Base-by-base conservation (phyloP, 2,888 invertebrate genomes). In the Esperia sulphurella region DNA sequence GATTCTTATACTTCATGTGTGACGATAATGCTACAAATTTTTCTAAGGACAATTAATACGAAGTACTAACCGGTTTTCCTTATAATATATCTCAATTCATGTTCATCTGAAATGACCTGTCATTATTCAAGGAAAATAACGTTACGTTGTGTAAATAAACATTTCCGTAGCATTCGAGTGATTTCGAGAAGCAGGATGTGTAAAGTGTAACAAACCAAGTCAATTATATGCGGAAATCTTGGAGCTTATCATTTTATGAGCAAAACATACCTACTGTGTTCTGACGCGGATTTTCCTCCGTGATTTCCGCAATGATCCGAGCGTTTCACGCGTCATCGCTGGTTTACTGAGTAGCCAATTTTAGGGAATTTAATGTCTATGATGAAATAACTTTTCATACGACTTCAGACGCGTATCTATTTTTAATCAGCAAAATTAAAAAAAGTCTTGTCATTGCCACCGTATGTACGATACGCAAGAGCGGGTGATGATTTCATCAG, bases 1-100 rank as follows among this genome's bases (percentile, higher is more conserved):
- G 78, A 80, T 76, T 84, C 75, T 79, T 74, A 59, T 73, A 63
- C 68, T 76, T 71, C 72, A 75, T 76, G 56, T 58, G 56, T 59
- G 57, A 57, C 48, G 52, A 57, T 57, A 60, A 52, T 56, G 53
- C n/a, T 35, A 35, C 45, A 48, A 46, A 50, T 57, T 54, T 56
- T 58, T 51, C 54, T 46, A 43, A 54, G 45, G 14, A 14, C 13
- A 46, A 46, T 31, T 8, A 29, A 31, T 10, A 35, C 35, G 3
- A 10, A 46, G n/a, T 40, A 13, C 8, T 41, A 48, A 54, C 52
- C 52, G 43, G 51, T 66, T 71, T 70, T 74, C 67, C 72, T 69
- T 54, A 47, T 65, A 48, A 53, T 51, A 54, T n/a, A 4, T 54
- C 53, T 54, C 38, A 48, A 52, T 56, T 55, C 53, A 55, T 49